phyloP scores from a whole-genome alignment of 1,140 invertebrate species.

The Neodiprion fabricii region DNA sequence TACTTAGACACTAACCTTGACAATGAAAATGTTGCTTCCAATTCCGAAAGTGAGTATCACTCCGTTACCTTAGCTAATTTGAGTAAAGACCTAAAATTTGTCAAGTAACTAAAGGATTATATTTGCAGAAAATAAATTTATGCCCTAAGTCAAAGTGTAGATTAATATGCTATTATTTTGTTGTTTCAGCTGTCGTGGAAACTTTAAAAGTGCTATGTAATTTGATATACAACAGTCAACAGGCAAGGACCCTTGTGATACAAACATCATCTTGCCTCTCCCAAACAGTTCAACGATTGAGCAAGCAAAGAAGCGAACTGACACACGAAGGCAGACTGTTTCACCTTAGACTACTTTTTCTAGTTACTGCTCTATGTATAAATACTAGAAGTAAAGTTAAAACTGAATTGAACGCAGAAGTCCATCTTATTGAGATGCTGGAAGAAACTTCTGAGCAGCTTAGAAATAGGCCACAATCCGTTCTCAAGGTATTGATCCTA shows the following conservation, averaged over 20 bases:
- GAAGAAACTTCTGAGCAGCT: slow-evolving; percentile 69
- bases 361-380: slow-evolving; percentile 82
- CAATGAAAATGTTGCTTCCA: slow-evolving; percentile 39
- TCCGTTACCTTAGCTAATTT: slow-evolving; percentile 17
- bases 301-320: slow-evolving; percentile 66
- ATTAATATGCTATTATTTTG: slow-evolving; percentile 53
- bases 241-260: slow-evolving; percentile 72
- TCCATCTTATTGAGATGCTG: slow-evolving; percentile 80
- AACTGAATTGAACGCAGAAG: slow-evolving; percentile 80
- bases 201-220: slow-evolving; percentile 91
- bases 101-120: neutral
- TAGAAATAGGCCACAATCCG: slow-evolving; percentile 42
- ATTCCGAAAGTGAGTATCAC: slow-evolving; percentile 36
- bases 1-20: slow-evolving; percentile 60
- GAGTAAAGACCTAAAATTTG: slow-evolving; percentile 10
- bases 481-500: slow-evolving; percentile 28
- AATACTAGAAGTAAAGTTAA: slow-evolving; percentile 75
- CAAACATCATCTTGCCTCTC: slow-evolving; percentile 73
- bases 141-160: slow-evolving; percentile 37
- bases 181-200: slow-evolving; percentile 72
- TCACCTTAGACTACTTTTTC: slow-evolving; percentile 87
- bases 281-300: slow-evolving; percentile 77
- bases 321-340: slow-evolving; percentile 82
- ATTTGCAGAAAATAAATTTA: slow-evolving; percentile 12
- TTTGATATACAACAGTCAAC: slow-evolving; percentile 81